Percentiles rank a stretch among this genome's conserved stretches.
phyloP scores from a whole-genome alignment of 2,113 vertebrate genomes.

The Pleuronectes platessa region DNA sequence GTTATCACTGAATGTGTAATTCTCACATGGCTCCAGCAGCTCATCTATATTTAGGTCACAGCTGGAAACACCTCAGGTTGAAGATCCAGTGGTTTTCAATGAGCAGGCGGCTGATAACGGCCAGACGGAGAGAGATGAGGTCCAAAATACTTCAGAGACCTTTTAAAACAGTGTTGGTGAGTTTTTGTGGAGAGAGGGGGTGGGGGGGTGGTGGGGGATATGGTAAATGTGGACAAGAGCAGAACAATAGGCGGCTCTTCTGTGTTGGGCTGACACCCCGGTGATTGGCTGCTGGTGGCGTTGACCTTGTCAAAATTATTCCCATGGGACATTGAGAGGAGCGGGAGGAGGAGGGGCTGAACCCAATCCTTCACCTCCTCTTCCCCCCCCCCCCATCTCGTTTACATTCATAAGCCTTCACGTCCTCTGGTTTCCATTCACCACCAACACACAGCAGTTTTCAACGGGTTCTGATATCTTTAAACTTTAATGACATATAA shows the following conservation, averaged over 20 bases:
- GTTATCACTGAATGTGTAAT: not conserved
- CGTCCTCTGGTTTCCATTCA: not conserved
- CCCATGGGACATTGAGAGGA: slow-evolving; percentile 44
- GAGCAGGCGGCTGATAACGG: no score
- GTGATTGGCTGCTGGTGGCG: slow-evolving; percentile 35
- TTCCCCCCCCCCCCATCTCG: slow-evolving; percentile 29
- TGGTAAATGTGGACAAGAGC: slow-evolving; percentile 4
- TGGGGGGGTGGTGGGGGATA: accelerated
- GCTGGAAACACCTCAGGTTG: not conserved
- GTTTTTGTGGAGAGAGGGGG: no score
- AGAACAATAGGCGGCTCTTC: slow-evolving; percentile 43
- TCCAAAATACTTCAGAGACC: no score
- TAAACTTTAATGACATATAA: no score
- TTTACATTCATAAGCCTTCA: slow-evolving; percentile 43
- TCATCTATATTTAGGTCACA: slow-evolving; percentile 5
- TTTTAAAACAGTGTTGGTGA: no score
- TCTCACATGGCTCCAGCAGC: not conserved
- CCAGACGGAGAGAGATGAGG: no score
- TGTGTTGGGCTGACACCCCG: slow-evolving; percentile 50
- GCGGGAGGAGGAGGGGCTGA: slow-evolving; percentile 39
- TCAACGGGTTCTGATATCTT: not conserved
- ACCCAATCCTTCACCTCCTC: slow-evolving; percentile 7
- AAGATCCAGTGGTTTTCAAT: slow-evolving; percentile 11
- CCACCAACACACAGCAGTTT: not conserved
- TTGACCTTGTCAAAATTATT: slow-evolving; percentile 68